phyloP scores from a whole-genome alignment of 30 jellyfish, hydroid and myxozoan species.

The Haliclystus octoradiatus region DNA sequence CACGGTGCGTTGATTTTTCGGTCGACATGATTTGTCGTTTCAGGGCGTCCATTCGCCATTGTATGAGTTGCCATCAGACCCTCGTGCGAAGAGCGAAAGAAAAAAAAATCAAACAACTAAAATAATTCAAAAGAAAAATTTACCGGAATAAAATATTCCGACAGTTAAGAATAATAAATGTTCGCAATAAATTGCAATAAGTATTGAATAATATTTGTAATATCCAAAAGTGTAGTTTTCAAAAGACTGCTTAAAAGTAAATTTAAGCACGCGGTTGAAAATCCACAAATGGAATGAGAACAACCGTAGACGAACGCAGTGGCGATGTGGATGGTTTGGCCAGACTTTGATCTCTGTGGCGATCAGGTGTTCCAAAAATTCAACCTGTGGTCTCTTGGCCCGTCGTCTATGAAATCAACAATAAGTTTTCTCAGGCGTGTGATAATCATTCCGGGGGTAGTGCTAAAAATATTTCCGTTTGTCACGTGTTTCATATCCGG shows the following conservation, averaged over 20 bases:
- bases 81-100: too few relatives aligned
- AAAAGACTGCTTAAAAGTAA: too few relatives aligned
- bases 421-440: neutral
- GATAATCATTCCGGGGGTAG: neutral
- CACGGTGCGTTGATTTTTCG: conserved; percentile 1
- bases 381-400: neutral
- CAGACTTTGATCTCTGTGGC: neutral
- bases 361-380: neutral
- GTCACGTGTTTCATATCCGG: neutral
- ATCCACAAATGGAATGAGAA: neutral
- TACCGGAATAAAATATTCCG: too few relatives aligned
- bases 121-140: too few relatives aligned
- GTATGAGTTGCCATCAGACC: neutral
- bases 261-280: too few relatives aligned
- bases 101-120: too few relatives aligned
- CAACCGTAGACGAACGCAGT: neutral
- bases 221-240: too few relatives aligned
- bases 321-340: neutral
- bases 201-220: too few relatives aligned
- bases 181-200: too few relatives aligned
- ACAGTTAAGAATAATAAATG: too few relatives aligned
- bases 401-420: neutral
- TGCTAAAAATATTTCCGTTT: neutral
- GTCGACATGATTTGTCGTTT: neutral
- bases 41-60: neutral